Percentiles rank a stretch among this genome's conserved stretches.
Evolutionary conservation across 2,797 vertebrate genomes (phyloP).

Genomic region (Pelodytes ibericus): DNA sequence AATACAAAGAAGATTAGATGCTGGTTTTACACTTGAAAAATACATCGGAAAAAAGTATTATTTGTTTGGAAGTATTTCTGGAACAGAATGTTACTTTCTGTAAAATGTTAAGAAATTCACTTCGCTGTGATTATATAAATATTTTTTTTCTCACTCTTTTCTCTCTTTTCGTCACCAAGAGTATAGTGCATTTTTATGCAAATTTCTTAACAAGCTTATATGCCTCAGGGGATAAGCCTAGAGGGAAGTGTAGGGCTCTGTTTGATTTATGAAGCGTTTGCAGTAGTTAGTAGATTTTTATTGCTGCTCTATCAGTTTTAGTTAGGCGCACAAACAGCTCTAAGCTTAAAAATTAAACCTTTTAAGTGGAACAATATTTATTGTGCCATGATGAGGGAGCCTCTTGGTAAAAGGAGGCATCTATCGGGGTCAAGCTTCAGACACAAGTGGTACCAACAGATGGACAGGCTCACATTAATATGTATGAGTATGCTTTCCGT

Average conservation of each 20-base stretch:
- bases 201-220: conserved; percentile 18
- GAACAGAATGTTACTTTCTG: neutral
- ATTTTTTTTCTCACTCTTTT: too few relatives aligned
- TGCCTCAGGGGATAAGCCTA: conserved; percentile 44
- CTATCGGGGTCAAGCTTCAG: conserved; percentile 51
- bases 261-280: conserved; percentile 48
- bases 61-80: too few relatives aligned
- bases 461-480: conserved; percentile 50
- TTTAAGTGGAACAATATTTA: conserved; percentile 57
- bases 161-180: conserved; percentile 16
- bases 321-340: conserved; percentile 51
- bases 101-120: conserved; percentile 8
- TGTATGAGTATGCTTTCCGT: conserved; percentile 49
- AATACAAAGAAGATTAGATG: too few relatives aligned
- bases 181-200: conserved; percentile 43
- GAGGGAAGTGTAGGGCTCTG: conserved; percentile 32
- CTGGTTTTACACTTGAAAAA: too few relatives aligned
- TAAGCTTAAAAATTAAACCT: conserved; percentile 55
- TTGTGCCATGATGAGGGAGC: conserved; percentile 46
- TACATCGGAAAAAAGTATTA: too few relatives aligned
- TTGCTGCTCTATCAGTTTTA: conserved; percentile 38
- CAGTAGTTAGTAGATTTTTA: conserved; percentile 50
- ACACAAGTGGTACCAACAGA: conserved; percentile 48
- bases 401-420: conserved; percentile 47
- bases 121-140: too few relatives aligned